A percentile compares a stretch with the other conserved stretches of the same genome.
These are phyloP conservation scores for Probaryconus sp. DNA, from an alignment of 1,140 invertebrate species.

Conservation along the genomic window DNA sequence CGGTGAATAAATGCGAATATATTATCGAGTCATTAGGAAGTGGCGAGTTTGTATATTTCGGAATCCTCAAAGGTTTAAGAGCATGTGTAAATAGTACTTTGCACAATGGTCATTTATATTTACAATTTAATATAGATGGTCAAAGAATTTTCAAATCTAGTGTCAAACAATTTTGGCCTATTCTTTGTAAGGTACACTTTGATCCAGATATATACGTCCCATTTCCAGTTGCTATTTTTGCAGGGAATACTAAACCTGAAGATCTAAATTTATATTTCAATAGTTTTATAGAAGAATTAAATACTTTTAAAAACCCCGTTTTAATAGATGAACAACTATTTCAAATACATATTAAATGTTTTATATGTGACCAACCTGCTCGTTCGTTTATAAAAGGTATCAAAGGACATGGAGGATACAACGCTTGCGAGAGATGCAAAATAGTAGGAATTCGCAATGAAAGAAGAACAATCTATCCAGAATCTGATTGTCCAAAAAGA, in stretches of 20 bases:
- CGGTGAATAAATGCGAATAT: background rate
- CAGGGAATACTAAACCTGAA: slow-evolving; percentile 9
- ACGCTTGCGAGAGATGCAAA: slow-evolving; percentile 8
- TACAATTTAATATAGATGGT: slow-evolving; percentile 14
- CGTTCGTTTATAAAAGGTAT: slow-evolving; percentile 11
- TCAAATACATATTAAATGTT: slow-evolving; percentile 5
- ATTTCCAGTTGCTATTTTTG: too few relatives aligned
- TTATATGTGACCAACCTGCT: slow-evolving; percentile 8
- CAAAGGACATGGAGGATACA: slow-evolving; percentile 11
- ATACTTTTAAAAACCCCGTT: slow-evolving; percentile 4
- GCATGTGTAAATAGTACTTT: background rate
- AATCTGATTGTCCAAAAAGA: background rate
- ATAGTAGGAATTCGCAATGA: background rate
- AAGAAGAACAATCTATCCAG: slow-evolving; percentile 14
- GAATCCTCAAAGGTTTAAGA: background rate
- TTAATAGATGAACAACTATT: background rate
- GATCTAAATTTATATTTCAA: background rate
- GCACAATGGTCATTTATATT: background rate
- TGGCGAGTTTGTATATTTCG: background rate
- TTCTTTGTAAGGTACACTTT: background rate
- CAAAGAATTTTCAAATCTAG: slow-evolving; percentile 1
- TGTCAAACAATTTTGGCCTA: slow-evolving; percentile 4
- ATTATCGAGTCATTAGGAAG: background rate
- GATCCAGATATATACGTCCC: slow-evolving; percentile 13
- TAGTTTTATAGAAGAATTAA: slow-evolving; percentile 14